Evolutionary conservation across 2,797 vertebrate genomes (phyloP).

Genomic region (Choloepus didactylus): DNA sequence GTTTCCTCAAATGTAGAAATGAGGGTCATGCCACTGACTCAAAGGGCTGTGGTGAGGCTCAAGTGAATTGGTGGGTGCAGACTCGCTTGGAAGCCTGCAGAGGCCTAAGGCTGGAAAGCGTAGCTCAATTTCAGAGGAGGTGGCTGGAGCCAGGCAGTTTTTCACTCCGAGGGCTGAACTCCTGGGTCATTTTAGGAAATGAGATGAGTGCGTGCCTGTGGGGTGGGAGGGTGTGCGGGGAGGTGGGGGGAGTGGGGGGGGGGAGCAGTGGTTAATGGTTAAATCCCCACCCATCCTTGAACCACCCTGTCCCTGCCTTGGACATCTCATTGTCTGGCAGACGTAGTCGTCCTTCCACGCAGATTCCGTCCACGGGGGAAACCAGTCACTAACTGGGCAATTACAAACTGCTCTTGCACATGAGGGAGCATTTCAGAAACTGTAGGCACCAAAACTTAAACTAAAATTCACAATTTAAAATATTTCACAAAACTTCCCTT

Average conservation of each 20-base stretch:
- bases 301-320: not conserved
- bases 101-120: not conserved
- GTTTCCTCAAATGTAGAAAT: not conserved
- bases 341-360: rapidly evolving
- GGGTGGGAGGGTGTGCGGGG: no score
- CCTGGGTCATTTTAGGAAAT: rapidly evolving
- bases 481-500: conserved; percentile 15
- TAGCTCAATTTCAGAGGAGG: rapidly evolving
- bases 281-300: not conserved
- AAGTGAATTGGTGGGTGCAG: not conserved
- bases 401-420: not conserved
- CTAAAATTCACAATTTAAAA: conserved; percentile 75
- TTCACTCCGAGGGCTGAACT: rapidly evolving
- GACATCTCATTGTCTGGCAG: not conserved
- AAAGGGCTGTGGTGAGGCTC: not conserved
- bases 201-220: not conserved
- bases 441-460: conserved; percentile 60
- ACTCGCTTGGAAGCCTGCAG: not conserved
- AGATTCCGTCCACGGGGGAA: not conserved
- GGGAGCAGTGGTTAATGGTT: not conserved
- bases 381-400: not conserved
- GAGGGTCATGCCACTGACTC: not conserved
- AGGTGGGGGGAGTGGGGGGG: not conserved
- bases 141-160: not conserved
- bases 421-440: conserved; percentile 42